Percentiles rank a stretch among this genome's conserved stretches.
Conservation (phyloP, 2,797 vertebrate species). For the Paratrypauchen microcephalus region DNA sequence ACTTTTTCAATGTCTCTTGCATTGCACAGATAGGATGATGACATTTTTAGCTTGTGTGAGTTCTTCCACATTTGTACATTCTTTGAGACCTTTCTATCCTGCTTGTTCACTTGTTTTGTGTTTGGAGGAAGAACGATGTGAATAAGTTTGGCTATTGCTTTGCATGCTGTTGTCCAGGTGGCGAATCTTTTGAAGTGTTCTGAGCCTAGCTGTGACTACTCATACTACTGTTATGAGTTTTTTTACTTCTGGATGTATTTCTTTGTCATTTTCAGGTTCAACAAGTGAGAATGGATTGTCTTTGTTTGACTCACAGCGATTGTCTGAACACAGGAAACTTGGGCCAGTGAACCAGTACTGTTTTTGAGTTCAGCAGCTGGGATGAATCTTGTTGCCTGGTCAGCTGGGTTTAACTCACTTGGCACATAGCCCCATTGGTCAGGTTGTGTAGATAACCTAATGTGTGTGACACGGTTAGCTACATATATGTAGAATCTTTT, state of each 20-base stretch:
- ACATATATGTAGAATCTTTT: too few relatives aligned
- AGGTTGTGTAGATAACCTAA: too few relatives aligned
- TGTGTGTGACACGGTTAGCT: too few relatives aligned
- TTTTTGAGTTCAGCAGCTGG: neutral
- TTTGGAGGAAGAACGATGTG: neutral
- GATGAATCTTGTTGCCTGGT: neutral
- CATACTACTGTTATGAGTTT: neutral
- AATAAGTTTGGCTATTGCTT: slow-evolving; percentile 7
- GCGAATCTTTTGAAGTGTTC: slow-evolving; percentile 4
- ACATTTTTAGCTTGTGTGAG: neutral
- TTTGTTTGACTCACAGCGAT: neutral
- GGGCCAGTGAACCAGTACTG: neutral
- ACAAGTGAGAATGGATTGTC: neutral
- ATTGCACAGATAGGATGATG: slow-evolving; percentile 6
- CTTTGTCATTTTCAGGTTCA: slow-evolving; percentile 14
- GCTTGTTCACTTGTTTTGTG: too few relatives aligned
- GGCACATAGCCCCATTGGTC: too few relatives aligned
- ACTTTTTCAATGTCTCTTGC: neutral
- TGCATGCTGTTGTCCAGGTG: neutral
- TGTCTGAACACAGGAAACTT: too few relatives aligned
- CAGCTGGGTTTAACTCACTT: slow-evolving; percentile 1
- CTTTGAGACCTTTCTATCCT: too few relatives aligned
- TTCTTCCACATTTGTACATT: too few relatives aligned
- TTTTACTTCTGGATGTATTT: neutral
- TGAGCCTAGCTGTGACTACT: slow-evolving; percentile 1